These are phyloP conservation scores for Leptodactylus fuscus DNA, from an alignment of 2,113 vertebrate species.

Conservation along the genomic window DNA sequence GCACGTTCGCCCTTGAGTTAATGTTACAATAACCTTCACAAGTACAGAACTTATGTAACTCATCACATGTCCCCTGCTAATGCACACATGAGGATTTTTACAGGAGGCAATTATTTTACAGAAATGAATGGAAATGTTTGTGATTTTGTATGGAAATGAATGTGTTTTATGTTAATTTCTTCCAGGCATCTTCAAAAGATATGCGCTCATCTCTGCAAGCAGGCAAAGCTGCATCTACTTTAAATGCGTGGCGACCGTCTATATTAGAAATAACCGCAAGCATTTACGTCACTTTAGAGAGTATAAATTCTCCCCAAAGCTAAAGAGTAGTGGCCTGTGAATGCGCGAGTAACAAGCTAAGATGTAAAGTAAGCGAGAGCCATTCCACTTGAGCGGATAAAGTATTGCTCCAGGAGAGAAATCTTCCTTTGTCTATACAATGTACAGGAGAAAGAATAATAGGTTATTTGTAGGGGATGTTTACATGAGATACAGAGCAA, in stretches of 20 bases:
- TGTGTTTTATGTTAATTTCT: neutral
- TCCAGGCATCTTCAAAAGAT: neutral
- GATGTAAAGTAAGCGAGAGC: neutral
- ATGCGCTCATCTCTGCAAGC: neutral
- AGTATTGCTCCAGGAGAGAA: neutral
- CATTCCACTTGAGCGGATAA: neutral
- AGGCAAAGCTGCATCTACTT: constrained; percentile 17
- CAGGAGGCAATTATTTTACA: neutral
- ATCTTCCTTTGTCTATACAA: neutral
- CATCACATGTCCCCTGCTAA: neutral
- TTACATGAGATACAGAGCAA: neutral
- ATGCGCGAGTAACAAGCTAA: constrained; percentile 9
- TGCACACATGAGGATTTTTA: neutral
- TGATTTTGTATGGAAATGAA: neutral
- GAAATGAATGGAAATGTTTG: constrained; percentile 6
- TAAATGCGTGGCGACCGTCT: neutral
- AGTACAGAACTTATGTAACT: neutral
- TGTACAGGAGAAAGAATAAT: neutral
- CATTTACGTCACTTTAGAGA: neutral
- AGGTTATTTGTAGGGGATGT: neutral
- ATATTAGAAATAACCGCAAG: constrained; percentile 11
- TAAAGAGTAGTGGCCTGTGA: neutral
- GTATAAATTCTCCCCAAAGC: neutral
- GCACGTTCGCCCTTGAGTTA: neutral
- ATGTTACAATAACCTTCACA: neutral